Base-by-base conservation (phyloP, 2,113 vertebrate species). In the Cavia aperea region DNA sequence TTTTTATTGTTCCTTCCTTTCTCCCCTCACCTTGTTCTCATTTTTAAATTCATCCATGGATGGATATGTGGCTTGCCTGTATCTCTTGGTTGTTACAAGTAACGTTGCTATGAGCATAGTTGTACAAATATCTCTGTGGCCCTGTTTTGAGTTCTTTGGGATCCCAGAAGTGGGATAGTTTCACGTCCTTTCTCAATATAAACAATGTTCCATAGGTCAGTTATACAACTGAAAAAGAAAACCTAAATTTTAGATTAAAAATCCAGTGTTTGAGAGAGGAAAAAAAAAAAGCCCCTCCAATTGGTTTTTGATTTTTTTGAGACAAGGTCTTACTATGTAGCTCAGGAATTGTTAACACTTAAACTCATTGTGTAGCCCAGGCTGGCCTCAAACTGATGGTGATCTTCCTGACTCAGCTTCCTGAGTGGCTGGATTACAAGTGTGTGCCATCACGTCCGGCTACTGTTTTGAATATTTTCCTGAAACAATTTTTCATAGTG, bases 241-340 rank as follows among this genome's bases (percentile, higher is more conserved):
- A 87, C 18, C 75, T 82, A 72, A 85, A 90, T 68, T 94, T 90
- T 85, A 13, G 21, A 46, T 77, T 92, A 81, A 91, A 86, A 93
- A n/a, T 81, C 56, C 54, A 81, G 33, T 81, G 23, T 93, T 90
- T 77, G 36, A 95, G 83, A 84, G 49, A 5, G 84, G 72, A 58
- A 90, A 79, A 84, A 73, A 63, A 23, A 93, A 83, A 84, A 73
- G 39, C 51, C 16, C 58, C 66, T 54, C 16, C 19, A n/a, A n/a
- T 18, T 70, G 36, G 36, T n/a, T n/a, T n/a, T 70, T 70, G 36
- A 7, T 19, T 18, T n/a, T 54, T 70, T 70, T 70, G 68, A 70
- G 36, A 33, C 65, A 70, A 19, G 18, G 36, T 70, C 36, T 70
- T 36, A 70, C 36, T 68, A 15, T 68, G 33, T 63, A 70, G 68